Evolutionary conservation across 2,113 vertebrate species (phyloP).

Genomic region (Sebastes fasciatus): DNA sequence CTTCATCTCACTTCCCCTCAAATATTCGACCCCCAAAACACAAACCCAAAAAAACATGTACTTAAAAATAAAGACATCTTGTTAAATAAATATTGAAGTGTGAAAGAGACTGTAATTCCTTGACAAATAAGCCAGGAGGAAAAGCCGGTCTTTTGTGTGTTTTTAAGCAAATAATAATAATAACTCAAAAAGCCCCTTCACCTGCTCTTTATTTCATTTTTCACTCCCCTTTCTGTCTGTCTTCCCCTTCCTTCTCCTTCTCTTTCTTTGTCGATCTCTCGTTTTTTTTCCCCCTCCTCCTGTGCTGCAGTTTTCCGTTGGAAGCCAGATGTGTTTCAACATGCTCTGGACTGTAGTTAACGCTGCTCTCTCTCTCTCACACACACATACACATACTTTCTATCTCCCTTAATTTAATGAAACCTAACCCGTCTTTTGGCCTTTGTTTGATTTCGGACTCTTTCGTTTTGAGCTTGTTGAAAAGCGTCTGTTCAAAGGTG

Average conservation of each 20-base stretch:
- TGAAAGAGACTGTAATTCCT: constrained; percentile 36
- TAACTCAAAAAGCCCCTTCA: constrained; percentile 25
- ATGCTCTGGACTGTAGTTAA: constrained; percentile 69
- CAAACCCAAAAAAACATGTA: background rate
- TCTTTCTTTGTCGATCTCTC: constrained; percentile 26
- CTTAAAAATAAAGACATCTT: constrained; percentile 45
- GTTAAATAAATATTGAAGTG: constrained; percentile 38
- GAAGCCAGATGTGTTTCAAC: constrained; percentile 77
- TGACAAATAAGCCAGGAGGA: constrained; percentile 38
- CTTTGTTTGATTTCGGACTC: constrained; percentile 44
- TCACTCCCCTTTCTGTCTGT: background rate
- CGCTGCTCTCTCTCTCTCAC: constrained; percentile 30
- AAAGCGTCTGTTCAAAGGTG: constrained; percentile 30
- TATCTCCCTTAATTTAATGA: constrained; percentile 33
- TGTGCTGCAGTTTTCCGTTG: constrained; percentile 42
- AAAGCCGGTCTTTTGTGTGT: constrained; percentile 10
- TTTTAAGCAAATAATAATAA: background rate
- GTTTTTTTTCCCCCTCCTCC: constrained; percentile 4
- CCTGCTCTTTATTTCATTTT: constrained; percentile 27
- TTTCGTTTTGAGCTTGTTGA: constrained; percentile 36
- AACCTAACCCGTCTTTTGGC: constrained; percentile 35
- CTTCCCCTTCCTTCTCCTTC: background rate
- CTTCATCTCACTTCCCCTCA: background rate
- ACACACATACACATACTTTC: constrained; percentile 21
- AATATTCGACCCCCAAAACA: background rate